Evolutionary conservation across 2,113 vertebrate genomes (phyloP).

Genomic region (Cygnus atratus): DNA sequence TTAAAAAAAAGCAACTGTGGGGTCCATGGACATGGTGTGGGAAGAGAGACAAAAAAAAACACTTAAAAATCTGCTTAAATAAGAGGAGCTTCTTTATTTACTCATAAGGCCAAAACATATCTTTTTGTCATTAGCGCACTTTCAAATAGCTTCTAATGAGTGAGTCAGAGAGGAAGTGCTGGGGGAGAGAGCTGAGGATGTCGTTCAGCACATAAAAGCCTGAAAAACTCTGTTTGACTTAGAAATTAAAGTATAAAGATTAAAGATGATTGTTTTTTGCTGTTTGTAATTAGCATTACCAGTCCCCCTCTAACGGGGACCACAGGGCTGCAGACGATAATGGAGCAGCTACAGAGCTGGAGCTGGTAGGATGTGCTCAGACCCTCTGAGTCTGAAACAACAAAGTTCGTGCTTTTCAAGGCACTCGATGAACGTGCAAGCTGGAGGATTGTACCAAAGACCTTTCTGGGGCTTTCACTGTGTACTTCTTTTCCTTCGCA

Average conservation of each 20-base stretch:
- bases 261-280: background rate
- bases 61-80: background rate
- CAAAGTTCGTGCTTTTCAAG: background rate
- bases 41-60: background rate
- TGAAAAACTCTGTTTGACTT: conserved; percentile 31
- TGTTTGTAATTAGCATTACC: too few relatives aligned
- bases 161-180: conserved; percentile 16
- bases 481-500: too few relatives aligned
- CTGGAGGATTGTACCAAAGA: background rate
- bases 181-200: background rate
- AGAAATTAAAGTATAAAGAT: conserved; percentile 27
- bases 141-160: conserved; percentile 18
- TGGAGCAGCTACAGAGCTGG: background rate
- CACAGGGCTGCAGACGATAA: background rate
- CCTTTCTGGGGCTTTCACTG: background rate
- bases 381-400: background rate
- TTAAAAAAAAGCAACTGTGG: too few relatives aligned
- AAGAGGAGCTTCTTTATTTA: background rate
- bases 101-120: background rate
- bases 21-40: fast-evolving
- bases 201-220: conserved; percentile 40
- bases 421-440: background rate
- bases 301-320: too few relatives aligned
- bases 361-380: background rate
- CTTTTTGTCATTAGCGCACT: background rate